A percentile compares a stretch with the other conserved stretches of the same genome.
Conservation (phyloP, 2,113 vertebrate species). For the Stegostoma tigrinum region DNA sequence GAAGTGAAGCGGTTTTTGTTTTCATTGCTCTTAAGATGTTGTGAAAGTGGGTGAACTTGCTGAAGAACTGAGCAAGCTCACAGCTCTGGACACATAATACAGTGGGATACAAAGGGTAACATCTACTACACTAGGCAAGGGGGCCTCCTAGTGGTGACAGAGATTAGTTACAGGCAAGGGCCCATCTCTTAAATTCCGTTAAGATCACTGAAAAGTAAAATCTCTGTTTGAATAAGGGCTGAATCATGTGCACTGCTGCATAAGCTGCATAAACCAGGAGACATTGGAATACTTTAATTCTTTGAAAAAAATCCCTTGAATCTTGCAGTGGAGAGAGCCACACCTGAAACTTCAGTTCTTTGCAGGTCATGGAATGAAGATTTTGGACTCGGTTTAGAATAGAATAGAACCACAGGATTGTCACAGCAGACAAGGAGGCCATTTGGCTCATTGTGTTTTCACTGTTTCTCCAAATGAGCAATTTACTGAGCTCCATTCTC, state of each 20-base stretch:
- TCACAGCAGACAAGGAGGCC: too few species aligned
- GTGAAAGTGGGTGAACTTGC: not conserved
- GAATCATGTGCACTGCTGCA: not conserved
- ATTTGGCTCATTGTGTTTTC: too few species aligned
- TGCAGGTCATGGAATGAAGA: not conserved
- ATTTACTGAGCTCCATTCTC: too few species aligned
- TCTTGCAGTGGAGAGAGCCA: not conserved
- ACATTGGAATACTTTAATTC: not conserved
- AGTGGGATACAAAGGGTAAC: not conserved
- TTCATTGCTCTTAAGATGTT: not conserved
- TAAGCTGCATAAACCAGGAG: not conserved
- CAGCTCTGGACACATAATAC: not conserved
- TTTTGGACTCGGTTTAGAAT: not conserved
- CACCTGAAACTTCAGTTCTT: not conserved
- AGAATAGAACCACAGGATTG: too few species aligned
- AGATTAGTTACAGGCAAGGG: not conserved
- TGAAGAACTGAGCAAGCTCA: not conserved
- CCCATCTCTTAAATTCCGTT: not conserved
- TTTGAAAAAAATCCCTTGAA: not conserved
- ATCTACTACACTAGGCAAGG: constrained; percentile 13
- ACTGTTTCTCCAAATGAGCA: too few species aligned
- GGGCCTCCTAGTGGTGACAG: not conserved
- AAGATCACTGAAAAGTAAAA: too few species aligned
- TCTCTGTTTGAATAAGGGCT: not conserved
- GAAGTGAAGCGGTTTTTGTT: not conserved